phyloP scores from a whole-genome alignment of 1,140 invertebrate species.

The Aricia agestis region DNA sequence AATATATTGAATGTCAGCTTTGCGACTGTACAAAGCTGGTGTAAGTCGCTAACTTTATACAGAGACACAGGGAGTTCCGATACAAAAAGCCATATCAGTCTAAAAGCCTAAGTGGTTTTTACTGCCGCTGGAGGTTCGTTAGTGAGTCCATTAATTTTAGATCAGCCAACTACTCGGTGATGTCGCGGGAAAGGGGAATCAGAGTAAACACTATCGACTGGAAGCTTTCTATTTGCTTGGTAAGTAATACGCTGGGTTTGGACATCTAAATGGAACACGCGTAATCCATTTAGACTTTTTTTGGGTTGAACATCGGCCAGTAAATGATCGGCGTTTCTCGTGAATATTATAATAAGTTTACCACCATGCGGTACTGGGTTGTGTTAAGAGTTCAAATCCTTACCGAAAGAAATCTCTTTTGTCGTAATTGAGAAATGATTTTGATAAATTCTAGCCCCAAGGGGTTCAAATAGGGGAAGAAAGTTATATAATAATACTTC shows the following conservation, averaged over 20 bases:
- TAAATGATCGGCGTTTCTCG: not conserved
- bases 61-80: not conserved
- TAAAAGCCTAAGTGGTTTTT: conserved; percentile 4
- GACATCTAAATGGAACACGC: conserved; percentile 22
- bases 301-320: not conserved
- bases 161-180: conserved; percentile 27
- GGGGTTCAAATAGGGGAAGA: too few relatives aligned
- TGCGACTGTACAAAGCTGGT: too few relatives aligned
- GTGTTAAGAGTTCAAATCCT: too few relatives aligned
- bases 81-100: not conserved
- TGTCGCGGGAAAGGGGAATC: conserved; percentile 26
- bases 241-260: conserved; percentile 31
- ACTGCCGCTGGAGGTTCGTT: conserved; percentile 20
- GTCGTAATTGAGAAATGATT: too few relatives aligned
- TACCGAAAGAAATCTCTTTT: too few relatives aligned
- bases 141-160: conserved; percentile 25
- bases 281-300: conserved; percentile 19
- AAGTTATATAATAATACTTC: too few relatives aligned
- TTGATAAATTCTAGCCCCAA: too few relatives aligned
- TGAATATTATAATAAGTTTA: not conserved
- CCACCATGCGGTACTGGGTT: not conserved
- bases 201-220: conserved; percentile 33
- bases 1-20: too few relatives aligned
- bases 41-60: too few relatives aligned
- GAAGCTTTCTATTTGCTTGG: conserved; percentile 30